Conservation (phyloP, 2,113 vertebrate genomes). For the Petaurus breviceps region DNA sequence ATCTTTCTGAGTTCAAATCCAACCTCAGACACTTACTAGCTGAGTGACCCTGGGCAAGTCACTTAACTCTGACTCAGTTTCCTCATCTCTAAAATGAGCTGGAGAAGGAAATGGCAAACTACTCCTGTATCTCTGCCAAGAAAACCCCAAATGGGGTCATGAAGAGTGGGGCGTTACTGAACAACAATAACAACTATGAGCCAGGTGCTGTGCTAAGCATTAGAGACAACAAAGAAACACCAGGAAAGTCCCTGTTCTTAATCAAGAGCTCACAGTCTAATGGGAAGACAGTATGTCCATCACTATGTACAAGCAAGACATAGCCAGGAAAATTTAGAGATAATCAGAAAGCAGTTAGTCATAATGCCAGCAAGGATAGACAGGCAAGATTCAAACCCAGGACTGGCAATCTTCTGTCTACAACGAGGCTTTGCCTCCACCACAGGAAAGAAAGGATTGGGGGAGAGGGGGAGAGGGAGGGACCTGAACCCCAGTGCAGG, state of each 20-base stretch:
- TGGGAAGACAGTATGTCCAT: background rate
- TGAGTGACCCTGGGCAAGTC: background rate
- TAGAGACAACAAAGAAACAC: background rate
- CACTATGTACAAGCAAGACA: background rate
- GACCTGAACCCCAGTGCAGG: background rate
- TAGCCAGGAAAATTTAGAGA: background rate
- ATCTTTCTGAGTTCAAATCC: background rate
- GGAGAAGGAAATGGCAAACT: background rate
- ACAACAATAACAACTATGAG: background rate
- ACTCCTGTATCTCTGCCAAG: background rate
- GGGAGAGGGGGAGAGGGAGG: conserved; percentile 35
- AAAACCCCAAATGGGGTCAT: background rate
- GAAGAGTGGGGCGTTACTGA: background rate
- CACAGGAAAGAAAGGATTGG: conserved; percentile 49
- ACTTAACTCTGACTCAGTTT: background rate
- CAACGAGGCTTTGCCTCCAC: background rate
- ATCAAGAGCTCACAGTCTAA: background rate
- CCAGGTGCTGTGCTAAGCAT: background rate
- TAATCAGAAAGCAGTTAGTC: background rate
- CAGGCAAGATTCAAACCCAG: background rate
- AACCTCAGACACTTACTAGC: background rate
- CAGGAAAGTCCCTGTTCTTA: background rate
- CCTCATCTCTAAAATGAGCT: background rate
- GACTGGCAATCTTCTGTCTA: background rate
- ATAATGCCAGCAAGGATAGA: background rate